Base-by-base conservation (phyloP, 2,797 vertebrate genomes). In the Sorex maritimensis region DNA sequence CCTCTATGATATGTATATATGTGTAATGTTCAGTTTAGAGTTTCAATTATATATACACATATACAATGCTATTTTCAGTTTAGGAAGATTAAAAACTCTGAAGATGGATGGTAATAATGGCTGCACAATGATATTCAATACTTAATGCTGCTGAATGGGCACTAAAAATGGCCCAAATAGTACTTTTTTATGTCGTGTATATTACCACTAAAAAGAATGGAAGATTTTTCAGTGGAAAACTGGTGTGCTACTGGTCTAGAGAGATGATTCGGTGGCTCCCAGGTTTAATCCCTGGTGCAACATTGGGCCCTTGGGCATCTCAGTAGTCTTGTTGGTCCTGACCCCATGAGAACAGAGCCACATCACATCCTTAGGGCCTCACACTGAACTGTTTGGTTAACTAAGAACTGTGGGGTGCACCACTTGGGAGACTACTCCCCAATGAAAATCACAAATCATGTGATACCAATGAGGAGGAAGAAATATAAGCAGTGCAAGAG, bases 361-460 rank as follows among this genome's bases (percentile, higher is more conserved):
- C 19, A 61, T 61, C 17, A 61, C 58, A 58, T 17, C 55, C 17
- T 61, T 61, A 6, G 17, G 17, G 21, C 58, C 21, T 61, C 58
- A 61, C 19, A 61, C 17, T 61, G 58, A 23, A 61, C 58, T 21
- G 58, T 3, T 14, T 4, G 52, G 52, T 55, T 55, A 55, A 23
- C 58, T 61, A 17, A 19, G 58, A 61, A 61, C 58, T 61, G 58
- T 19, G 17, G 58, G 5, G 58, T 61, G 58, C 17, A 61, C 19
- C 17, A 61, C 21, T 61, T 61, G 58, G 58, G 58, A 23, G 58
- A 19, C 17, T 12, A 15, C 4, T 14, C 58, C 58, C 65, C 67
- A 58, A 21, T 1, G 65, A 41, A 75, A 80, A 82, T 87, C n/a
- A 89, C 91, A 92, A 63, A 63, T 13, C 4, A 15, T n/a, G 86